Base-by-base conservation (phyloP, 2,113 vertebrate genomes). In the Addax nasomaculatus region DNA sequence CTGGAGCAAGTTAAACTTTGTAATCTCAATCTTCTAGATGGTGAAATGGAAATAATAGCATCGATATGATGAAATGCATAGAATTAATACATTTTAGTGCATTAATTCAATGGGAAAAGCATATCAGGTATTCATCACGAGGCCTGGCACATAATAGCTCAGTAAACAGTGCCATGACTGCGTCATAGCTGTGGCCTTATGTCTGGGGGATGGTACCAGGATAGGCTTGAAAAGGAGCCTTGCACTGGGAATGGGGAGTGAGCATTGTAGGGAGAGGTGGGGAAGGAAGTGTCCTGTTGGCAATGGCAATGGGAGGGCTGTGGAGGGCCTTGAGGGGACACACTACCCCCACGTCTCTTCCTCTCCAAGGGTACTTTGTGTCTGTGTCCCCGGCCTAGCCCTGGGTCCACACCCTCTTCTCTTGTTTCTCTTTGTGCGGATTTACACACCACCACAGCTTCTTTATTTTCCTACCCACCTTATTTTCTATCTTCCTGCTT, bases 401-500 rank as follows among this genome's bases (percentile, higher is more conserved):
- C 36, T 39, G 43, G 58, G 27, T 39, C 88, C 27, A 84, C 45
- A 5, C 33, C 78, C 55, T 85, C n/a, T 67, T 80, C 92, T 91
- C 86, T 79, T 55, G 55, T 47, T 78, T 93, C 73, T 90, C 57
- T 80, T 53, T 78, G 30, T 90, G 43, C 51, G 25, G 58, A 76
- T 89, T 80, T 67, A 62, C n/a, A 43, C 9, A 64, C 45, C 11
- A 33, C 39, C 14, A 73, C 80, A 30, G 30, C 6, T 11, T 97
- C 47, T 85, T 70, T 76, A 89, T 95, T 90, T 88, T 70, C 51
- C 85, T 93, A 43, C 47, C 29, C n/a, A 76, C 47, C 73, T 93
- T 62, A 43, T 84, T 97, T 93, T 88, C 85, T 47, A 27, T 87
- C 89, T 95, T 91, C 43, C 36, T 95, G 8, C 88, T 78, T 94